These are phyloP conservation scores for Tenthredo amoena DNA, from an alignment of 2,888 invertebrate species.

Conservation along the genomic window DNA sequence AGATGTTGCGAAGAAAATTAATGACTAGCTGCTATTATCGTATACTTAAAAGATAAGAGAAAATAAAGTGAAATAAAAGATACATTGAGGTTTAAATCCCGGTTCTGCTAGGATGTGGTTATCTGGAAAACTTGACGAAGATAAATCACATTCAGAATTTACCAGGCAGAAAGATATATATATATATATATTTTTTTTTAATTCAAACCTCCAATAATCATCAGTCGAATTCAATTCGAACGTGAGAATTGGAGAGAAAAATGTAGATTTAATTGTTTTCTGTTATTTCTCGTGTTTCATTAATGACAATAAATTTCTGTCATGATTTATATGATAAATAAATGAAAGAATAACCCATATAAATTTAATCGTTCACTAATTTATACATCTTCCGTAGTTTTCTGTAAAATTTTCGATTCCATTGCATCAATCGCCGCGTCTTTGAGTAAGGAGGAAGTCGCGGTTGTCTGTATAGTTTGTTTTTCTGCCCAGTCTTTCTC, in stretches of 20 bases:
- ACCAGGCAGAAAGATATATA: background rate
- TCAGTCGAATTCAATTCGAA: background rate
- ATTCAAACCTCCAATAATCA: background rate
- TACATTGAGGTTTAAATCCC: background rate
- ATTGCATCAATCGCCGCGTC: slow-evolving; percentile 11
- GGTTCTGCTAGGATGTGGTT: slow-evolving; percentile 18
- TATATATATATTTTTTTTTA: background rate
- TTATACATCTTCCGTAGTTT: background rate
- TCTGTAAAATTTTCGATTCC: background rate
- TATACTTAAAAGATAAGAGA: background rate
- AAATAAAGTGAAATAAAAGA: background rate
- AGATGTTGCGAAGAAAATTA: slow-evolving; percentile 2
- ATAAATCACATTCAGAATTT: background rate
- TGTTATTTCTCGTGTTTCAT: background rate
- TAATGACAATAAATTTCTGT: background rate
- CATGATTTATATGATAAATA: background rate
- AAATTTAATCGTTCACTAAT: background rate
- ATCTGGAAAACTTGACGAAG: background rate
- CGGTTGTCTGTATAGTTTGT: slow-evolving; percentile 15
- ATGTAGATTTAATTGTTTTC: background rate
- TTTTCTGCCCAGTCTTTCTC: slow-evolving; percentile 28
- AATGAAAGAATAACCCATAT: background rate
- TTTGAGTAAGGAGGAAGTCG: background rate
- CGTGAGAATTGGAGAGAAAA: background rate
- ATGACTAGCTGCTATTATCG: background rate